phyloP scores from a whole-genome alignment of 2,888 invertebrate species.

The Argyra leucocephala region DNA sequence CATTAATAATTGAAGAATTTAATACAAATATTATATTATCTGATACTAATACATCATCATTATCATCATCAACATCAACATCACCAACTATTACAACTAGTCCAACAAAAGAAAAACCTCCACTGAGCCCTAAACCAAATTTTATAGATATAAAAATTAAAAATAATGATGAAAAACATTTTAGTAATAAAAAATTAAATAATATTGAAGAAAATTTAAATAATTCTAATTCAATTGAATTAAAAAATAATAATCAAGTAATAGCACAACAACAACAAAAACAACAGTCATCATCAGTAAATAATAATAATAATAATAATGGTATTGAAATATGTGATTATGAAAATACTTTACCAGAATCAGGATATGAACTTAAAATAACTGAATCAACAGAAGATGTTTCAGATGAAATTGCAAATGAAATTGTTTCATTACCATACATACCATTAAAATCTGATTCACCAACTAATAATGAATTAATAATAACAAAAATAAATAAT shows the following conservation, averaged over 20 bases:
- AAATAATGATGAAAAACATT: not conserved
- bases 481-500: not conserved
- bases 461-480: slow-evolving; percentile 8
- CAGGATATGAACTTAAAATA: slow-evolving; percentile 22
- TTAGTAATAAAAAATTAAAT: not conserved
- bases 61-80: no score
- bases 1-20: not conserved
- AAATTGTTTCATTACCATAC: slow-evolving; percentile 17
- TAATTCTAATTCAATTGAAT: not conserved
- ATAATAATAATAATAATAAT: no score
- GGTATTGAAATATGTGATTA: not conserved
- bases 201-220: not conserved
- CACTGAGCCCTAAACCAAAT: not conserved
- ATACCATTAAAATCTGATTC: slow-evolving; percentile 21
- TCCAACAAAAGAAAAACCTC: not conserved
- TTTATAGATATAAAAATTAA: not conserved
- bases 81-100: not conserved
- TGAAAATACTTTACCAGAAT: not conserved
- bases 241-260: not conserved
- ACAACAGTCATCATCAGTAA: no score
- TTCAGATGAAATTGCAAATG: slow-evolving; percentile 13
- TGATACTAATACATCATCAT: no score
- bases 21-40: not conserved
- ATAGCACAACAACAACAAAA: no score
- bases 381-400: slow-evolving; percentile 25